These are phyloP conservation scores for Ursus arctos DNA, from an alignment of 2,113 vertebrate species.

Conservation along the genomic window DNA sequence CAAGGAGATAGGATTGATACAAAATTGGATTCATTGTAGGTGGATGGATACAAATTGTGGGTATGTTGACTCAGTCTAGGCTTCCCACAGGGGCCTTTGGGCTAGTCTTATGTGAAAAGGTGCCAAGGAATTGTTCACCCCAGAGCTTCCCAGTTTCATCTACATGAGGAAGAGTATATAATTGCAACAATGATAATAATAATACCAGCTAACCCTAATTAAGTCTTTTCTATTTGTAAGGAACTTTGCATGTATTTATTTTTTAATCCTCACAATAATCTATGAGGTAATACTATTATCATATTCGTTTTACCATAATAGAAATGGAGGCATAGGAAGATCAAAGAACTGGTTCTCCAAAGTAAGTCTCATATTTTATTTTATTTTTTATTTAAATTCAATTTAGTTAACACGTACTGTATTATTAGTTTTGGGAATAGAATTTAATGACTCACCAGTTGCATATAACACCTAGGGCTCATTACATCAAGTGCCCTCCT, in stretches of 20 bases:
- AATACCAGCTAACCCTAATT: neutral
- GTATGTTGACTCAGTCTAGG: too few species aligned
- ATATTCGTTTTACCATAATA: neutral
- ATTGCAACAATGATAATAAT: neutral
- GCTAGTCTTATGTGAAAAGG: neutral
- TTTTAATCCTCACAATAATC: neutral
- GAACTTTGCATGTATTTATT: neutral
- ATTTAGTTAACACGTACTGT: neutral
- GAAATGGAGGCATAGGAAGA: neutral
- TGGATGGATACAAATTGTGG: neutral
- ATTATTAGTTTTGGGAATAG: neutral
- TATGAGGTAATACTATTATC: neutral
- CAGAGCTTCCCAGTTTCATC: neutral
- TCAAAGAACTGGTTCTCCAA: neutral
- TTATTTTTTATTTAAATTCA: neutral
- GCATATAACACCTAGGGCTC: neutral
- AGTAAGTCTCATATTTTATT: neutral
- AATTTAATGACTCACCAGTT: neutral
- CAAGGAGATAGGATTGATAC: neutral
- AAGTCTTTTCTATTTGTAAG: neutral
- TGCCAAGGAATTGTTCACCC: neutral
- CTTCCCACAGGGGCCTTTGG: rapidly evolving
- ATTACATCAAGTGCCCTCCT: neutral
- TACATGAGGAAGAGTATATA: neutral
- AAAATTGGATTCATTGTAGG: neutral